phyloP scores from a whole-genome alignment of 2,797 vertebrate species.

The Chaetodon trifasciatus region DNA sequence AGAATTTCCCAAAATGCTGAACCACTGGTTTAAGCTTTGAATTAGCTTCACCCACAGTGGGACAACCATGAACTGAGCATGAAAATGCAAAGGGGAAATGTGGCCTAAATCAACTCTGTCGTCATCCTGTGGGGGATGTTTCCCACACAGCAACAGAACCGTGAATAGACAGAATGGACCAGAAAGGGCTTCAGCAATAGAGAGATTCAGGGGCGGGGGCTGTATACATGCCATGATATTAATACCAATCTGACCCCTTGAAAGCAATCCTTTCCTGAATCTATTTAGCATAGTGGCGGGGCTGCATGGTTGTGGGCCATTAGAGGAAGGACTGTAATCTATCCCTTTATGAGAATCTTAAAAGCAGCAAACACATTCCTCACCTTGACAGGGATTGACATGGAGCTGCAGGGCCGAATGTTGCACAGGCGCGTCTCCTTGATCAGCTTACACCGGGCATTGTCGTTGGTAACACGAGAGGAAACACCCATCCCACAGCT shows the following conservation, averaged over 20 bases:
- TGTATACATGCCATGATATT: slow-evolving; percentile 68
- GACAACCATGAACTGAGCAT: not conserved
- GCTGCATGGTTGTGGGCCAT: slow-evolving; percentile 26
- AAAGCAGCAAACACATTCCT: slow-evolving; percentile 47
- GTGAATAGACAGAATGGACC: slow-evolving; percentile 59
- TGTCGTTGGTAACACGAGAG: slow-evolving; percentile 88
- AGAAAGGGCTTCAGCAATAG: slow-evolving; percentile 35
- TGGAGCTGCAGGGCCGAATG: slow-evolving; percentile 86
- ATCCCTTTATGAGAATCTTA: slow-evolving; percentile 44
- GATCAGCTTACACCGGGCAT: slow-evolving; percentile 86
- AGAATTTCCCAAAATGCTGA: not conserved
- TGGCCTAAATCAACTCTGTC: slow-evolving; percentile 21
- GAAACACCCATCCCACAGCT: slow-evolving; percentile 90
- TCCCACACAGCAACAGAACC: slow-evolving; percentile 71
- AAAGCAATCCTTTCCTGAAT: slow-evolving; percentile 60
- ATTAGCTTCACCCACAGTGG: not conserved
- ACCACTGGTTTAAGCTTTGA: not conserved
- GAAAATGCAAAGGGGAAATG: not conserved
- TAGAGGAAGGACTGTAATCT: slow-evolving; percentile 37
- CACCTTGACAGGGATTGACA: slow-evolving; percentile 86
- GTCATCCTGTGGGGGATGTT: slow-evolving; percentile 20
- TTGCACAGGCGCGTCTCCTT: slow-evolving; percentile 89
- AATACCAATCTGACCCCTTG: slow-evolving; percentile 66
- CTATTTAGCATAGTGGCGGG: slow-evolving; percentile 45
- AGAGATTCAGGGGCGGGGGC: slow-evolving; percentile 16